These are phyloP conservation scores for Hexactinellida sp. DNA, from an alignment of 37 sponge, comb jelly and placozoan species.

Conservation along the genomic window DNA sequence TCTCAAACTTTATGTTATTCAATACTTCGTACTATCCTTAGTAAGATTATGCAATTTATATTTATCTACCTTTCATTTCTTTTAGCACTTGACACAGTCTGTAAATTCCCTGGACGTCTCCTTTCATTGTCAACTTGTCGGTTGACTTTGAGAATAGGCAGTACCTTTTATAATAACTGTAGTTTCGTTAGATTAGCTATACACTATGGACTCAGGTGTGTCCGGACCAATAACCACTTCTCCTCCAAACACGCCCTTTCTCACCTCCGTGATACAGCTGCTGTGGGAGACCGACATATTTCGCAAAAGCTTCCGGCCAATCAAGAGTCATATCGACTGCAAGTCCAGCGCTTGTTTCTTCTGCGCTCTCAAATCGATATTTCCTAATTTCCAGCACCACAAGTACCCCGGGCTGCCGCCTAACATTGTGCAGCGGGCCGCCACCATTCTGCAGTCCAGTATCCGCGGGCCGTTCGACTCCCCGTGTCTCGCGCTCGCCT, in stretches of 20 bases:
- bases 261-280: background rate
- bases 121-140: background rate
- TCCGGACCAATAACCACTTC: background rate
- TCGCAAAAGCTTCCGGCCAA: background rate
- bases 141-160: background rate
- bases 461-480: background rate
- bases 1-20: no score
- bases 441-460: background rate
- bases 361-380: background rate
- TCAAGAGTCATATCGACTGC: background rate
- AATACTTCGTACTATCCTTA: no score
- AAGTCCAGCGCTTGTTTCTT: background rate
- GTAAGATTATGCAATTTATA: no score
- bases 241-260: background rate
- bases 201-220: background rate
- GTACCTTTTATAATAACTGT: background rate
- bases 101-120: no score
- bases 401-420: background rate
- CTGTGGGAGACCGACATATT: background rate
- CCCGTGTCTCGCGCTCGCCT: background rate
- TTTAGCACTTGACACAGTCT: background rate
- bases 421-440: background rate
- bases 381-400: slow-evolving; percentile 3
- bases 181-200: background rate
- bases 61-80: background rate